phyloP scores from a whole-genome alignment of 2,113 vertebrate genomes.

The Vireo altiloquus region DNA sequence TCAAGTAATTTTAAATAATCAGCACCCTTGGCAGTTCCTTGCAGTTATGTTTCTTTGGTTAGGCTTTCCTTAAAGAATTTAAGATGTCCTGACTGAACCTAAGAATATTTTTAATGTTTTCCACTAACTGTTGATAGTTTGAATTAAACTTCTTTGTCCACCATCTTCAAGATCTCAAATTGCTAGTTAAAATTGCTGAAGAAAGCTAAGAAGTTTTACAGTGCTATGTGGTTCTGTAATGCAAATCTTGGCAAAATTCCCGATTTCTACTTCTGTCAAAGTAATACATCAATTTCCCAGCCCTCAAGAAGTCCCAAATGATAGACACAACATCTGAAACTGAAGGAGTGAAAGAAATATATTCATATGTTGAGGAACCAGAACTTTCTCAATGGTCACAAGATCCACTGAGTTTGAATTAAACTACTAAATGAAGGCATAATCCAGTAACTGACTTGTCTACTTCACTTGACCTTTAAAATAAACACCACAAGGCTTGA shows the following conservation, averaged over 20 bases:
- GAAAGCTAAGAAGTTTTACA: not conserved
- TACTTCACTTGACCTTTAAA: not conserved
- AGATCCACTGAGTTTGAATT: not conserved
- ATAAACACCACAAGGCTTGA: not conserved
- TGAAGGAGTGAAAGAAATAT: not conserved
- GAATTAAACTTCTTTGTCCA: not conserved
- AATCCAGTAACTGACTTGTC: not conserved
- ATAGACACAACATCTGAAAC: not conserved
- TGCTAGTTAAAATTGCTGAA: not conserved
- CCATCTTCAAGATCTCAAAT: not conserved
- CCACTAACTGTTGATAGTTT: not conserved
- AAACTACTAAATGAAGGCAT: not conserved
- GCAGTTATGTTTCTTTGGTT: not conserved
- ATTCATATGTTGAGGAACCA: not conserved
- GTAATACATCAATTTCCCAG: not conserved
- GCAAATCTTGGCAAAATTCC: not conserved
- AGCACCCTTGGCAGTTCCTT: not conserved
- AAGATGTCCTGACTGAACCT: not conserved
- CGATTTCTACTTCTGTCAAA: not conserved
- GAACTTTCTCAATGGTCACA: not conserved
- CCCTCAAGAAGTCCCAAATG: not conserved
- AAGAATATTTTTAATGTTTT: not conserved
- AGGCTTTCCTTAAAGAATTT: not conserved
- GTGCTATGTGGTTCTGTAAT: not conserved
- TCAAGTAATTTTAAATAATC: not conserved